phyloP scores from a whole-genome alignment of 2,888 invertebrate species.

The Lasioglossum oenotherae region DNA sequence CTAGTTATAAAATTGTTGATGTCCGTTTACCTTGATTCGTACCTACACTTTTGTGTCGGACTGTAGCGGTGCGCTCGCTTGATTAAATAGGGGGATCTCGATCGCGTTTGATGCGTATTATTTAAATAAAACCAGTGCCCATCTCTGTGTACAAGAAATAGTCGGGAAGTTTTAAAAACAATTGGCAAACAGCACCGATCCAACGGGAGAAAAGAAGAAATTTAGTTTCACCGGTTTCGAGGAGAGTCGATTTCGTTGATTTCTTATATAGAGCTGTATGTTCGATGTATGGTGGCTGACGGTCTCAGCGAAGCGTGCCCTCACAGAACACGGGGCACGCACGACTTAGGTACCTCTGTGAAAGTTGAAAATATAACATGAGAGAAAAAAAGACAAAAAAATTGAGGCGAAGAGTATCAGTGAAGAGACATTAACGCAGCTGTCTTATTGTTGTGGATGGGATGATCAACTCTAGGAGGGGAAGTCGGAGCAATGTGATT shows the following conservation, averaged over 20 bases:
- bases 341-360: constrained; percentile 54
- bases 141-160: background rate
- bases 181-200: background rate
- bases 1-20: background rate
- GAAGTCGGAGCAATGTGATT: constrained; percentile 82
- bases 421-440: constrained; percentile 83
- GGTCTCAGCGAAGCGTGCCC: constrained; percentile 67
- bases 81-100: background rate
- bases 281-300: constrained; percentile 70
- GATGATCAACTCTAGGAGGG: constrained; percentile 84
- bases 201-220: background rate
- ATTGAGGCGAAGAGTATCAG: constrained; percentile 77
- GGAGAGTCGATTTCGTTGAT: background rate
- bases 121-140: constrained; percentile 6
- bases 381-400: constrained; percentile 67
- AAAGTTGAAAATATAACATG: constrained; percentile 38
- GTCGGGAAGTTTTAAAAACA: background rate
- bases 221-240: background rate
- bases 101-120: background rate
- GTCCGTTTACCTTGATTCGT: background rate
- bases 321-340: constrained; percentile 50
- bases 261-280: background rate
- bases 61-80: background rate
- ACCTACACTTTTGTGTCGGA: background rate
- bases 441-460: constrained; percentile 84